Conservation (phyloP, 2,888 invertebrate genomes). For the Melanophora roralis region DNA sequence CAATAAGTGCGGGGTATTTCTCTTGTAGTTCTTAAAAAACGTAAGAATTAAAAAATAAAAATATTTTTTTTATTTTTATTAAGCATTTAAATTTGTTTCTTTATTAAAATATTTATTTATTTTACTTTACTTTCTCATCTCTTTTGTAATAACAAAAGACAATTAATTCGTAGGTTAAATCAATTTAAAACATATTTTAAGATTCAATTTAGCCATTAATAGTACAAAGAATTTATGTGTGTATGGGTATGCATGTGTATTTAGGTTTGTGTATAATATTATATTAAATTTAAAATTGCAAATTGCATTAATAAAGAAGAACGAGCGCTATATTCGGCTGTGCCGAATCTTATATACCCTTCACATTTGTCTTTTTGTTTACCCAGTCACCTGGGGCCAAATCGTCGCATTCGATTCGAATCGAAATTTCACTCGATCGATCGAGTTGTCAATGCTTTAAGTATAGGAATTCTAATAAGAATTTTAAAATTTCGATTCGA, state of each 20-base stretch:
- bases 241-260: too few species aligned
- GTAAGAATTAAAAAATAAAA: constrained; percentile 4
- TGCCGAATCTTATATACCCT: too few species aligned
- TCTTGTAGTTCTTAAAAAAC: not conserved
- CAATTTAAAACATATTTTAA: constrained; percentile 36
- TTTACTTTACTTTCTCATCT: not conserved
- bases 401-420: too few species aligned
- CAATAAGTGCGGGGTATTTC: constrained; percentile 20
- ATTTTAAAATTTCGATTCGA: too few species aligned
- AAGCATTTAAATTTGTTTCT: constrained; percentile 44
- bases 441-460: too few species aligned
- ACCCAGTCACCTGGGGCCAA: too few species aligned
- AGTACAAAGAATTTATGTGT: constrained; percentile 25
- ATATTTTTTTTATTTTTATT: constrained; percentile 30
- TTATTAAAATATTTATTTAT: constrained; percentile 43
- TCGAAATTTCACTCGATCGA: too few species aligned
- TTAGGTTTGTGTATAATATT: too few species aligned
- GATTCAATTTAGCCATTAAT: constrained; percentile 49
- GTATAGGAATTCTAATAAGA: too few species aligned
- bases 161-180: constrained; percentile 38
- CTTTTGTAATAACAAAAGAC: constrained; percentile 35
- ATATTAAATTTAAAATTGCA: constrained; percentile 39
- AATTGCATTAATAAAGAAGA: constrained; percentile 30
- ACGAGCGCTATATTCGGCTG: too few species aligned
- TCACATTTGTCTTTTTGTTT: too few species aligned